phyloP scores from a whole-genome alignment of 2,113 vertebrate species.

The Seriola quinqueradiata region DNA sequence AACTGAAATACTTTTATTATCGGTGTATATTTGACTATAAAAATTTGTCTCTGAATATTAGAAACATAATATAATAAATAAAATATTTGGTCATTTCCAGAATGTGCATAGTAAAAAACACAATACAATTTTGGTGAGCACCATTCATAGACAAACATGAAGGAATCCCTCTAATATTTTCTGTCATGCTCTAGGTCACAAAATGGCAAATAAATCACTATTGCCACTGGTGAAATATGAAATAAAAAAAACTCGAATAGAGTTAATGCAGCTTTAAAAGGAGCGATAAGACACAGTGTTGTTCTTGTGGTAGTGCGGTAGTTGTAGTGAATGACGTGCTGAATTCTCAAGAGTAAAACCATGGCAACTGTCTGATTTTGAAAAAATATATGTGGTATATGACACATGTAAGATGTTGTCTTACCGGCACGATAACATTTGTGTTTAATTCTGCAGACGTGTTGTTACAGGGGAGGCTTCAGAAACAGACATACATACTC shows the following conservation, averaged over 20 bases:
- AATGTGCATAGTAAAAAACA: neutral
- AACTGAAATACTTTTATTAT: constrained; percentile 9
- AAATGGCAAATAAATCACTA: neutral
- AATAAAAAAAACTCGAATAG: neutral
- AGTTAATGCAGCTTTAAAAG: neutral
- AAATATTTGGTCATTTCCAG: neutral
- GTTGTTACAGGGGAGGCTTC: neutral
- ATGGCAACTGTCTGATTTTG: neutral
- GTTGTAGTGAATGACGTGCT: neutral
- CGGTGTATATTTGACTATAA: neutral
- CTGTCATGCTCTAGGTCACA: neutral
- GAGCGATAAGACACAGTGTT: neutral
- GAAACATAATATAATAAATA: neutral
- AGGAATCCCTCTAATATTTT: neutral
- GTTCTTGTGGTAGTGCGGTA: neutral
- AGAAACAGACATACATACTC: neutral
- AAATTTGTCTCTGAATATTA: neutral
- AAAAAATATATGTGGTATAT: neutral
- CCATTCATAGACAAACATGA: neutral
- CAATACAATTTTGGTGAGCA: neutral
- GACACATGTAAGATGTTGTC: neutral
- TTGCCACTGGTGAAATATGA: neutral
- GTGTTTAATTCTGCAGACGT: neutral
- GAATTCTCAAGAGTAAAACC: neutral
- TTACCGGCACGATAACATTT: neutral